These are phyloP conservation scores for Takifugu rubripes DNA, from an alignment of 2,797 vertebrate species.

Conservation along the genomic window DNA sequence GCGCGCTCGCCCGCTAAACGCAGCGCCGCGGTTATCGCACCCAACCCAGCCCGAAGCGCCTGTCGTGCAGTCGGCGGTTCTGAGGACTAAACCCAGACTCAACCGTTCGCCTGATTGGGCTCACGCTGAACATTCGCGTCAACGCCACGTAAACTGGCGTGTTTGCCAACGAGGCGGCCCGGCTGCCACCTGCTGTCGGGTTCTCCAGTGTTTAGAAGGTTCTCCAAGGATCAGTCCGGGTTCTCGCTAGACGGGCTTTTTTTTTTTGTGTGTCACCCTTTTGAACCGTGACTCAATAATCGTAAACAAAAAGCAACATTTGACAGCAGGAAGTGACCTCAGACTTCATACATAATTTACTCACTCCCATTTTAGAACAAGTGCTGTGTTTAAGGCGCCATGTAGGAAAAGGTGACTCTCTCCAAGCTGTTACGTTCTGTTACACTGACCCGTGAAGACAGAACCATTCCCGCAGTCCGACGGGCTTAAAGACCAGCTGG, in stretches of 20 bases:
- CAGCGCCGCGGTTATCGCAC: slow-evolving; percentile 27
- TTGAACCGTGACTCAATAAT: background rate
- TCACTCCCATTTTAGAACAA: too few species aligned
- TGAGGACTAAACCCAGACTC: background rate
- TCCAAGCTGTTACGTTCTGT: slow-evolving; percentile 35
- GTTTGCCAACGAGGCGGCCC: background rate
- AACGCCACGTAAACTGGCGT: too few species aligned
- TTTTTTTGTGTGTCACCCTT: slow-evolving; percentile 1
- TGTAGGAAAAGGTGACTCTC: slow-evolving; percentile 8
- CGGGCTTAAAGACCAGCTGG: background rate
- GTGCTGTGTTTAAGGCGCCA: slow-evolving; percentile 39
- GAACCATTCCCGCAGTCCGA: slow-evolving; percentile 20
- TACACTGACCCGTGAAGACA: slow-evolving; percentile 19
- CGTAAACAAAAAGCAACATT: background rate
- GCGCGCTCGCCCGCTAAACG: slow-evolving; percentile 44
- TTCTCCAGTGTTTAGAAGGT: background rate
- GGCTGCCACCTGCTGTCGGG: slow-evolving; percentile 9
- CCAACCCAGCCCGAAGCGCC: slow-evolving; percentile 23
- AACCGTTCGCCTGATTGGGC: slow-evolving; percentile 8
- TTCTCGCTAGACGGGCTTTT: slow-evolving; percentile 9
- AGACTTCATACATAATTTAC: too few species aligned
- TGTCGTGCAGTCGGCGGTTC: background rate
- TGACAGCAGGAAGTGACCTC: background rate
- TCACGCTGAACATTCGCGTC: slow-evolving; percentile 29
- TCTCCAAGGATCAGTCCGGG: slow-evolving; percentile 16